Evolutionary conservation across 1,140 invertebrate genomes (phyloP).

Genomic region (Heliconius hermathena): DNA sequence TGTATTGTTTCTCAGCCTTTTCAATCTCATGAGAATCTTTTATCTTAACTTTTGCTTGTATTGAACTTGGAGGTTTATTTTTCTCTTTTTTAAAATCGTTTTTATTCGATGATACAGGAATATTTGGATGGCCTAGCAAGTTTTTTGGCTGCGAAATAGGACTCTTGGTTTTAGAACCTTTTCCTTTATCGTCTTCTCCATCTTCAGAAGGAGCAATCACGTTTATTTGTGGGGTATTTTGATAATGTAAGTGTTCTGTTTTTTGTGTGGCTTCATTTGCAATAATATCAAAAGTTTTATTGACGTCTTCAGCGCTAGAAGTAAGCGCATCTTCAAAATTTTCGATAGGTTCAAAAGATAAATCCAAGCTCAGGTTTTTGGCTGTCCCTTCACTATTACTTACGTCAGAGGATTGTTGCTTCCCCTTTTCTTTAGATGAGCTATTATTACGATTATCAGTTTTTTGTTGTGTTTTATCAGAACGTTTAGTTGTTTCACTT

Average conservation of each 20-base stretch:
- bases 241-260: slow-evolving; percentile 33
- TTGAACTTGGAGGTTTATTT: slow-evolving; percentile 69
- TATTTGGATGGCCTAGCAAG: slow-evolving; percentile 79
- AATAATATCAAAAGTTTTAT: slow-evolving; percentile 75
- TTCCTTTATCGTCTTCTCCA: slow-evolving; percentile 39
- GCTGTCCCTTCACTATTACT: background rate
- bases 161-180: slow-evolving; percentile 51
- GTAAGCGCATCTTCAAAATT: slow-evolving; percentile 75
- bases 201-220: slow-evolving; percentile 64
- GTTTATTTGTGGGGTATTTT: slow-evolving; percentile 65
- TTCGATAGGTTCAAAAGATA: slow-evolving; percentile 64
- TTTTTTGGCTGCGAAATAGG: slow-evolving; percentile 79
- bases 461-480: slow-evolving; percentile 53
- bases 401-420: slow-evolving; percentile 51
- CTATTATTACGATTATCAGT: slow-evolving; percentile 32
- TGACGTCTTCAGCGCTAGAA: slow-evolving; percentile 69
- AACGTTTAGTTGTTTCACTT: slow-evolving; percentile 47
- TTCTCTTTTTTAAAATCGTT: slow-evolving; percentile 81
- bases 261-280: slow-evolving; percentile 57
- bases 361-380: slow-evolving; percentile 22
- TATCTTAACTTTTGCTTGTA: slow-evolving; percentile 73
- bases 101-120: slow-evolving; percentile 81
- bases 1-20: slow-evolving; percentile 51
- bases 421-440: slow-evolving; percentile 51
- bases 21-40: slow-evolving; percentile 69